Conservation (phyloP, 1,140 invertebrate species). For the Euborellia annulipes region DNA sequence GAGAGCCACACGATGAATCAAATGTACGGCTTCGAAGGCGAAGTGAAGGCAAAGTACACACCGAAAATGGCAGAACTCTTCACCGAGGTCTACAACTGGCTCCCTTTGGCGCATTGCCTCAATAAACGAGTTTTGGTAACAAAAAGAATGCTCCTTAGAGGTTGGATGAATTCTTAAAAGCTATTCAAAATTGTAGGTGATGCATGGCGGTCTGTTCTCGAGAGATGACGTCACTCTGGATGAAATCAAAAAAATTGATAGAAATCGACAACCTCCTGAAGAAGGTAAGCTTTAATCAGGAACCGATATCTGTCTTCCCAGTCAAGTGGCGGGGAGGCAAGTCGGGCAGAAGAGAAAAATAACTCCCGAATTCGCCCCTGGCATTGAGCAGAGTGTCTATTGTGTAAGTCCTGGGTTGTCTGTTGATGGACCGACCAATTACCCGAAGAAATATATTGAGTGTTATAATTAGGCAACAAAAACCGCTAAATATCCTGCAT, state of each 20-base stretch:
- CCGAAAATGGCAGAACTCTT: constrained; percentile 91
- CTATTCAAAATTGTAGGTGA: constrained; percentile 38
- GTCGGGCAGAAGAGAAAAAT: no score
- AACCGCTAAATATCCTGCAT: no score
- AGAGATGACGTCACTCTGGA: constrained; percentile 79
- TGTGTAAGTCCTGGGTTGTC: no score
- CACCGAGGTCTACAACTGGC: constrained; percentile 96
- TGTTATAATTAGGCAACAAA: no score
- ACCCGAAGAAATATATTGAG: no score
- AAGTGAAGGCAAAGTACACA: constrained; percentile 91
- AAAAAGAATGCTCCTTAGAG: constrained; percentile 11
- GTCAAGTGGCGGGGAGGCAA: no score
- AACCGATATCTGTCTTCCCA: no score
- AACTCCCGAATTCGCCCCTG: no score
- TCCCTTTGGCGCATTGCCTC: constrained; percentile 90
- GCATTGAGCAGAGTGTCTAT: no score
- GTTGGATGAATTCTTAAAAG: not conserved
- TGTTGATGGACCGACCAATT: no score
- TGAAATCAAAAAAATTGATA: constrained; percentile 73
- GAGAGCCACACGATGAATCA: constrained; percentile 98
- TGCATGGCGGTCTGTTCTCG: constrained; percentile 90
- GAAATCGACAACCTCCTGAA: constrained; percentile 93
- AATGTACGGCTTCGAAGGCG: constrained; percentile 98
- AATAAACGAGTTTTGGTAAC: constrained; percentile 77
- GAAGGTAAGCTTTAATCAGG: constrained; percentile 41